A percentile compares a stretch with the other conserved stretches of the same genome.
Conservation (phyloP, 2,113 vertebrate species). For the Strix aluco region DNA sequence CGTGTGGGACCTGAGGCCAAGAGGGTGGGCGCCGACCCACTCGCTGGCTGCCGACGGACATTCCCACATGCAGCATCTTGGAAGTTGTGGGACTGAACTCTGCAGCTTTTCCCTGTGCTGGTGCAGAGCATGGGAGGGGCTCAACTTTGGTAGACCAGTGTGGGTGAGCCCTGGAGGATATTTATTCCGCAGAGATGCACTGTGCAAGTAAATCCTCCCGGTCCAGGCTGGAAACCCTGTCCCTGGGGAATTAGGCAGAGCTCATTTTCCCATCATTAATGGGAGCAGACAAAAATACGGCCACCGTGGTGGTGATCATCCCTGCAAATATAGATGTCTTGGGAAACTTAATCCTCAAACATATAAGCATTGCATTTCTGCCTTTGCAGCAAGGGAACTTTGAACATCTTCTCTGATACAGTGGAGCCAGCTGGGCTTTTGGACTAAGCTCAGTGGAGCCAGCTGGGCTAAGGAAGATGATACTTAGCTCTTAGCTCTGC, state of each 20-base stretch:
- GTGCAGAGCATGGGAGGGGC: background rate
- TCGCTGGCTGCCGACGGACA: background rate
- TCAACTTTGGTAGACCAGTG: accelerated
- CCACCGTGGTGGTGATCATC: background rate
- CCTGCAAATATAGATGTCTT: background rate
- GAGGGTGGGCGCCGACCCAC: accelerated
- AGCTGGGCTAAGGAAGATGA: background rate
- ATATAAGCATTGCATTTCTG: background rate
- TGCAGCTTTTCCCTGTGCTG: background rate
- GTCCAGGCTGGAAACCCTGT: background rate
- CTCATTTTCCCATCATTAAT: background rate
- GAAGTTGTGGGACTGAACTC: accelerated
- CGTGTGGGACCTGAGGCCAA: accelerated
- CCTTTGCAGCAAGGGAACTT: background rate
- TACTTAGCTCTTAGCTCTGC: background rate
- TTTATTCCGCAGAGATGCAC: background rate
- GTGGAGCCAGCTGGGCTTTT: background rate
- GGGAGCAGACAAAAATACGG: background rate
- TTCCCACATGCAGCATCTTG: background rate
- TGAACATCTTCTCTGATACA: background rate
- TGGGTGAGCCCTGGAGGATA: background rate
- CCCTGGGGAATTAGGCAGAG: background rate
- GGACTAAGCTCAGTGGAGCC: background rate
- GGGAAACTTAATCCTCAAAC: background rate
- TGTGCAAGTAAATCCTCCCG: background rate